Conservation (phyloP, 1,140 invertebrate species). For the Fopius arisanus region DNA sequence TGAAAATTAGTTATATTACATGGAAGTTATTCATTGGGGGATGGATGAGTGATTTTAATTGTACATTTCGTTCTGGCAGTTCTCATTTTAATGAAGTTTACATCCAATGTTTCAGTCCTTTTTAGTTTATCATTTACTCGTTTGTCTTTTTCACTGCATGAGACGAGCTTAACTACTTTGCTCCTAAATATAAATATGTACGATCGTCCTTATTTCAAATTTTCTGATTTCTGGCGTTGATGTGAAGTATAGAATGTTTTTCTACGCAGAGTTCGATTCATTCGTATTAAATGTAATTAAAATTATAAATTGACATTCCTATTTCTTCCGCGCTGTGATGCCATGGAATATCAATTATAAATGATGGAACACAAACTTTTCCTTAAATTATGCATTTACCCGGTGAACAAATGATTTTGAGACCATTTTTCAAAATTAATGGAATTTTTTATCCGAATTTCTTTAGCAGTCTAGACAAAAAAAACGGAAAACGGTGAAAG, state of each 20-base stretch:
- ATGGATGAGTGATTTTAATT: background rate
- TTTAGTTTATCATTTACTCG: background rate
- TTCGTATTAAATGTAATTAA: background rate
- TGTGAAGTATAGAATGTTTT: background rate
- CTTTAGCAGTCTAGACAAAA: too few relatives aligned
- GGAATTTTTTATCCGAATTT: too few relatives aligned
- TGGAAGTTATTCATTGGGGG: background rate
- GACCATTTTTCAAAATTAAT: too few relatives aligned
- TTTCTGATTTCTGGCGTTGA: background rate
- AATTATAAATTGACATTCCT: background rate
- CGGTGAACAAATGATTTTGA: too few relatives aligned
- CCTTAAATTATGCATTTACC: too few relatives aligned
- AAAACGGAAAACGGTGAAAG: too few relatives aligned
- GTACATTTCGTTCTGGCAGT: background rate
- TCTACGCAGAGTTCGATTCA: background rate
- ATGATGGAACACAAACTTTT: too few relatives aligned
- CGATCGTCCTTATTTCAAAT: background rate
- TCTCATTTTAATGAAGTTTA: background rate
- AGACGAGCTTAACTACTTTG: background rate
- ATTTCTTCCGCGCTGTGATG: too few relatives aligned
- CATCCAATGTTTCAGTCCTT: background rate
- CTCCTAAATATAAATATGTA: background rate
- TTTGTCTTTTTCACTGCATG: background rate
- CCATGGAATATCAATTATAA: too few relatives aligned
- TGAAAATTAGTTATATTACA: background rate